A percentile compares a stretch with the other conserved stretches of the same genome.
Conservation (phyloP, 2,113 vertebrate species). For the Heterochromis multidens region DNA sequence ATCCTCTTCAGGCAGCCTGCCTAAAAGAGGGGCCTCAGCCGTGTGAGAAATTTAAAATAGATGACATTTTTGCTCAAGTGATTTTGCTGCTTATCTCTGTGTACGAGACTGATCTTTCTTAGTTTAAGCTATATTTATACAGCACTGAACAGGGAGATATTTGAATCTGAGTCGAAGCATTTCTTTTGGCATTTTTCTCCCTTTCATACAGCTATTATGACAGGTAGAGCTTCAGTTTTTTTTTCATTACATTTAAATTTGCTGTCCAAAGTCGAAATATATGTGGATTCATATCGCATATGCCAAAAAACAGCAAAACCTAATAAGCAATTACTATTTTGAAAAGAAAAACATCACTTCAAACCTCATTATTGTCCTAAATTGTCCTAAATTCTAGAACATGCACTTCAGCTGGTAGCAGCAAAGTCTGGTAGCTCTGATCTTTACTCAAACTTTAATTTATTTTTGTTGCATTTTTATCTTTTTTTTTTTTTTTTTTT, state of each 20-base stretch:
- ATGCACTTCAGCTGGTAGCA: too few relatives aligned
- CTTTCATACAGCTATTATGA: not conserved
- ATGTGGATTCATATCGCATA: not conserved
- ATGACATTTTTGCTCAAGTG: constrained; percentile 44
- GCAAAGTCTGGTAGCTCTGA: too few relatives aligned
- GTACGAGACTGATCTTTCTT: constrained; percentile 2
- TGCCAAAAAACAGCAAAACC: not conserved
- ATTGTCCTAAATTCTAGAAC: too few relatives aligned
- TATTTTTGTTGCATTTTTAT: too few relatives aligned
- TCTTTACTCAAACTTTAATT: too few relatives aligned
- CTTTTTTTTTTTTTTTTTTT: too few relatives aligned
- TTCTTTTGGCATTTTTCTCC: not conserved
- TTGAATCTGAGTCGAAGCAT: not conserved
- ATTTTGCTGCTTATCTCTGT: constrained; percentile 31
- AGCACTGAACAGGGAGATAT: not conserved
- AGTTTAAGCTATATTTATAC: not conserved
- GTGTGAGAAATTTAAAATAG: constrained; percentile 45
- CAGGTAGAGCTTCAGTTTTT: not conserved
- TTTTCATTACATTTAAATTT: not conserved
- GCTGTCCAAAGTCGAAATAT: not conserved
- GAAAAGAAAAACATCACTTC: not conserved
- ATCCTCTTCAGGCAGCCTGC: constrained; percentile 23
- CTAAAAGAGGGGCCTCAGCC: not conserved
- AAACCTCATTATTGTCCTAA: not conserved
- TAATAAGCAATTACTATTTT: not conserved